phyloP scores from a whole-genome alignment of 2,888 invertebrate genomes.

The Synanthedon formicaeformis region DNA sequence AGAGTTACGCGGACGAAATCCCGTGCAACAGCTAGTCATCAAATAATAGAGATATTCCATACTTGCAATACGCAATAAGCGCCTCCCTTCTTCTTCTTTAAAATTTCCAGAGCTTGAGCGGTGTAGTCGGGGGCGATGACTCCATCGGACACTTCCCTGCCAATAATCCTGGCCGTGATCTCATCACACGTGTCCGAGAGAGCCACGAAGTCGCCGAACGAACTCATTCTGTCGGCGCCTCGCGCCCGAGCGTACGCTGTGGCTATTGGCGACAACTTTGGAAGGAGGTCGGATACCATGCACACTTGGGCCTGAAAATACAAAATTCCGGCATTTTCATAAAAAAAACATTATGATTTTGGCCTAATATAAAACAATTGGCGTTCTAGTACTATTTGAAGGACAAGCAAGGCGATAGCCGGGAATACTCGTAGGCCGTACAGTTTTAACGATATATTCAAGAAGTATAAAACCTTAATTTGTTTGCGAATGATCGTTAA shows the following conservation, averaged over 20 bases:
- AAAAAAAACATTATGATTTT: too few relatives aligned
- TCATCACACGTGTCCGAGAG: slow-evolving; percentile 92
- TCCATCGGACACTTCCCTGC: slow-evolving; percentile 97
- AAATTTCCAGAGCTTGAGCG: slow-evolving; percentile 82
- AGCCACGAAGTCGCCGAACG: slow-evolving; percentile 98
- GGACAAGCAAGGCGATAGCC: too few relatives aligned
- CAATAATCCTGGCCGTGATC: slow-evolving; percentile 91
- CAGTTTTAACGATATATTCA: too few relatives aligned
- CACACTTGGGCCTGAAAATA: slow-evolving; percentile 83
- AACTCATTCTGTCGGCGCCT: slow-evolving; percentile 98
- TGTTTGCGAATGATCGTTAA: too few relatives aligned
- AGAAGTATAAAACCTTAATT: too few relatives aligned
- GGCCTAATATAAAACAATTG: too few relatives aligned
- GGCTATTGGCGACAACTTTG: slow-evolving; percentile 83
- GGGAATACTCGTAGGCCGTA: too few relatives aligned
- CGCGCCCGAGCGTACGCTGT: slow-evolving; percentile 95
- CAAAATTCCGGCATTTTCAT: too few relatives aligned
- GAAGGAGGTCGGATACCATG: slow-evolving; percentile 89
- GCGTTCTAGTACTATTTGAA: too few relatives aligned
- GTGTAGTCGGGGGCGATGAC: slow-evolving; percentile 95
- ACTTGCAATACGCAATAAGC: slow-evolving; percentile 89
- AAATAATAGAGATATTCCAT: background rate
- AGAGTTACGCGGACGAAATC: too few relatives aligned
- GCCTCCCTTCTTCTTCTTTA: slow-evolving; percentile 96
- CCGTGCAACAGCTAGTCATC: too few relatives aligned